These are phyloP conservation scores for Panulirus ornatus DNA, from an alignment of 1,140 invertebrate genomes.

Conservation along the genomic window DNA sequence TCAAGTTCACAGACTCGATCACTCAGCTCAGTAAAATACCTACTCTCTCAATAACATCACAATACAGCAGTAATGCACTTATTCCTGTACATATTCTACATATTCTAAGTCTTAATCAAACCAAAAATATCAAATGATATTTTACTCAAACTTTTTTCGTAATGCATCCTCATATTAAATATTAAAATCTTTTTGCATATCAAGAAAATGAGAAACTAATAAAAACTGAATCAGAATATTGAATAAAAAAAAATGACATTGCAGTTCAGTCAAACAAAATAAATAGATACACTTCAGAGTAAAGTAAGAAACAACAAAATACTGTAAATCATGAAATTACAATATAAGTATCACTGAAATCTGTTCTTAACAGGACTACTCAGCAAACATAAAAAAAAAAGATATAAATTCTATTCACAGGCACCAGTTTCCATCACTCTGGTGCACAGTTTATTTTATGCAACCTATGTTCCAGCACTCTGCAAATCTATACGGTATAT, in stretches of 20 bases:
- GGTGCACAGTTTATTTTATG: background rate
- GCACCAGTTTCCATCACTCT: background rate
- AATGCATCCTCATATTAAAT: background rate
- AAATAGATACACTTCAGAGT: background rate
- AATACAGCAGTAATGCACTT: too few species aligned
- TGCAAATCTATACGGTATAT: background rate
- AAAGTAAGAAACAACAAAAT: background rate
- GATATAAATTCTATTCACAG: background rate
- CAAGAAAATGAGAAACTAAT: background rate
- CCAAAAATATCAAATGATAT: conserved; percentile 7
- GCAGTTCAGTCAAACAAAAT: background rate
- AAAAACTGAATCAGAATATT: background rate
- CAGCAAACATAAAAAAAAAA: conserved; percentile 1
- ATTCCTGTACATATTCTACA: background rate
- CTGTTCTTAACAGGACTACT: background rate
- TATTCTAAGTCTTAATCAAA: background rate
- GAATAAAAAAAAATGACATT: conserved; percentile 11
- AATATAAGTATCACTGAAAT: background rate
- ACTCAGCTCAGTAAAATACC: background rate
- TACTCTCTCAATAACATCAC: background rate
- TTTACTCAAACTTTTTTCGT: background rate
- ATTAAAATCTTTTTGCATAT: conserved; percentile 9
- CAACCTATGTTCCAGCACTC: background rate
- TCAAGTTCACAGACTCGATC: background rate
- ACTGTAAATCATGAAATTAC: background rate